Conservation (phyloP, 1,140 invertebrate genomes). For the Heliconius himera region DNA sequence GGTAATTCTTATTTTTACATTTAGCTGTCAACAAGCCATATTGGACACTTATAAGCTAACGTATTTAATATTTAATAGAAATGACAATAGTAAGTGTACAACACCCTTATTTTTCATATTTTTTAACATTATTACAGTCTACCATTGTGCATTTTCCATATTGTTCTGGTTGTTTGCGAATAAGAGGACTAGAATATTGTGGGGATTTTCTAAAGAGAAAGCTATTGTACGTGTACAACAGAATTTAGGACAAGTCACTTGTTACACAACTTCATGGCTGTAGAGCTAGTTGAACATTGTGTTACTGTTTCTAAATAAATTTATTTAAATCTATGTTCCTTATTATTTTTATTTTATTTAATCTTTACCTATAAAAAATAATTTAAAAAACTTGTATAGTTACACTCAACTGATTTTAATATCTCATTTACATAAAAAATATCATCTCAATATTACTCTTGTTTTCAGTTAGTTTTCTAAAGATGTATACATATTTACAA, state of each 20-base stretch:
- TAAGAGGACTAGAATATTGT: slow-evolving; percentile 61
- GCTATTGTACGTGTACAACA: neutral
- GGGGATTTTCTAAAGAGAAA: slow-evolving; percentile 51
- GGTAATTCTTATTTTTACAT: slow-evolving; percentile 61
- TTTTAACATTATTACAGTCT: slow-evolving; percentile 55
- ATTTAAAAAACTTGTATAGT: neutral
- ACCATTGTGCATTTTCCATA: slow-evolving; percentile 67
- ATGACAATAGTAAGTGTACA: slow-evolving; percentile 26
- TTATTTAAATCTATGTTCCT: neutral
- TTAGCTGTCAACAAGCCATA: slow-evolving; percentile 66
- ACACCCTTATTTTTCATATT: slow-evolving; percentile 44
- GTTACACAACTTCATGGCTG: slow-evolving; percentile 12
- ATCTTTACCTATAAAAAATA: neutral
- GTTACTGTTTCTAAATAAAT: neutral
- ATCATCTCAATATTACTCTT: too few species aligned
- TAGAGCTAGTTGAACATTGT: neutral
- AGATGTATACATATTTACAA: too few species aligned
- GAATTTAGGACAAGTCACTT: slow-evolving; percentile 6
- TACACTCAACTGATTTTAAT: too few species aligned
- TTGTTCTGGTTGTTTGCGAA: slow-evolving; percentile 75
- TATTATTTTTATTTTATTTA: neutral
- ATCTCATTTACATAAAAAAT: too few species aligned
- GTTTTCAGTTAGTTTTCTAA: too few species aligned
- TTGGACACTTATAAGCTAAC: slow-evolving; percentile 57
- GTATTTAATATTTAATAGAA: slow-evolving; percentile 33